Conservation (phyloP, 2,797 vertebrate species). For the Anguilla obscura region DNA sequence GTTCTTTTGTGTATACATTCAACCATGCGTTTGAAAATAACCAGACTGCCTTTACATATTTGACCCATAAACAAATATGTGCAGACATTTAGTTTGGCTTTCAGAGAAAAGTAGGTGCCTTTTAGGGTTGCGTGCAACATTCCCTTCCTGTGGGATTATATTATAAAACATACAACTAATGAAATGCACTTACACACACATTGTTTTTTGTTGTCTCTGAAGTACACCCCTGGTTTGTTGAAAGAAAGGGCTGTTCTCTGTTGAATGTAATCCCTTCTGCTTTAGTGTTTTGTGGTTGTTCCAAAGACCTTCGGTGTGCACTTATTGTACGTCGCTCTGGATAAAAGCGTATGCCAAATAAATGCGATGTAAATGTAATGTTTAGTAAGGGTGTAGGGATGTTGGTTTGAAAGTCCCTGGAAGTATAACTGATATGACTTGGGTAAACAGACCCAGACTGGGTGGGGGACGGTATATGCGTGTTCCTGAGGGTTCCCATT, state of each 20-base stretch:
- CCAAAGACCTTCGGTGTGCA: too few species aligned
- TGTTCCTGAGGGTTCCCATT: background rate
- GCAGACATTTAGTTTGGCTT: background rate
- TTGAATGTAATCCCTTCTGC: background rate
- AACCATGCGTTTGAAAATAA: background rate
- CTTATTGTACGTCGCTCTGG: too few species aligned
- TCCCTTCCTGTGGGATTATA: background rate
- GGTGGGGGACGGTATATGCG: background rate
- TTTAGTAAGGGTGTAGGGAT: background rate
- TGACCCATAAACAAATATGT: background rate
- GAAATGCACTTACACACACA: background rate
- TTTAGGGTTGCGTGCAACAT: background rate
- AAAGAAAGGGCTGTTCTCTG: background rate
- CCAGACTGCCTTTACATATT: background rate
- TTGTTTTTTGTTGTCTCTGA: background rate
- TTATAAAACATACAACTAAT: background rate
- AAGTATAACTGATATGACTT: slow-evolving; percentile 15
- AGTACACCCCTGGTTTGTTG: background rate
- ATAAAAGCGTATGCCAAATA: too few species aligned
- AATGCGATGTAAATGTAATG: too few species aligned
- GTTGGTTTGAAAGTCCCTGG: background rate
- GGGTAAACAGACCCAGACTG: background rate
- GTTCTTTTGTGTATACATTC: background rate
- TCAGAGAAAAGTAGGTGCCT: background rate
- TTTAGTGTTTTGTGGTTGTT: background rate